Conservation (phyloP, 2,888 invertebrate genomes). For the Eumerus sabulonum region DNA sequence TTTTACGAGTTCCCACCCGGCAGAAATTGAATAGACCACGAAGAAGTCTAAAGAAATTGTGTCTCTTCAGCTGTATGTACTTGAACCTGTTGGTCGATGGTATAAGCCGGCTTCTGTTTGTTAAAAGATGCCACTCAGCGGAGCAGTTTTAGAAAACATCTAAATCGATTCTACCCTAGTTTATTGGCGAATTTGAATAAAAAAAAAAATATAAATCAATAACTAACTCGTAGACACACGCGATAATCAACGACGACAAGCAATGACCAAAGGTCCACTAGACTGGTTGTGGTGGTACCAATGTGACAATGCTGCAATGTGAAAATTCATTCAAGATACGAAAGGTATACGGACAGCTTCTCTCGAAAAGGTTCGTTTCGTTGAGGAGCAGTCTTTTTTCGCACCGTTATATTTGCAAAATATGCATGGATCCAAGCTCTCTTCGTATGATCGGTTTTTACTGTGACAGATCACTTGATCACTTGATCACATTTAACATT, state of each 20-base stretch:
- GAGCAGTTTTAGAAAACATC: slow-evolving; percentile 16
- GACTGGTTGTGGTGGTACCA: slow-evolving; percentile 53
- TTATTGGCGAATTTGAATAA: too few species aligned
- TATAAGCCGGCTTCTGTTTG: slow-evolving; percentile 53
- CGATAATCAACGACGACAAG: slow-evolving; percentile 40
- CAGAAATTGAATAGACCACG: slow-evolving; percentile 9
- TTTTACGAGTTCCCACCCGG: slow-evolving; percentile 57
- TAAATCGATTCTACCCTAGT: too few species aligned
- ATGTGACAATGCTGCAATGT: slow-evolving; percentile 56
- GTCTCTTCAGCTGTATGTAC: slow-evolving; percentile 52
- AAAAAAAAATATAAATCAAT: slow-evolving; percentile 60
- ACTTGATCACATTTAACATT: slow-evolving; percentile 35
- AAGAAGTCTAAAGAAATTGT: neutral
- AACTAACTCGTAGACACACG: slow-evolving; percentile 51
- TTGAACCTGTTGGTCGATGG: slow-evolving; percentile 45
- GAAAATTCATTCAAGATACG: slow-evolving; percentile 54
- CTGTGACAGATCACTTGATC: slow-evolving; percentile 15
- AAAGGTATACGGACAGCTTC: slow-evolving; percentile 32
- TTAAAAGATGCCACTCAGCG: slow-evolving; percentile 44
- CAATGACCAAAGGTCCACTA: slow-evolving; percentile 41
- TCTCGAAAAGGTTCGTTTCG: slow-evolving; percentile 59
- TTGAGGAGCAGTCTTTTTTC: slow-evolving; percentile 42
- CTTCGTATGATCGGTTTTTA: slow-evolving; percentile 6
- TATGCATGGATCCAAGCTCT: slow-evolving; percentile 49
- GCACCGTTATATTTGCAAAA: slow-evolving; percentile 62